phyloP scores from a whole-genome alignment of 2,888 invertebrate genomes.

The Cheilosia impressa region DNA sequence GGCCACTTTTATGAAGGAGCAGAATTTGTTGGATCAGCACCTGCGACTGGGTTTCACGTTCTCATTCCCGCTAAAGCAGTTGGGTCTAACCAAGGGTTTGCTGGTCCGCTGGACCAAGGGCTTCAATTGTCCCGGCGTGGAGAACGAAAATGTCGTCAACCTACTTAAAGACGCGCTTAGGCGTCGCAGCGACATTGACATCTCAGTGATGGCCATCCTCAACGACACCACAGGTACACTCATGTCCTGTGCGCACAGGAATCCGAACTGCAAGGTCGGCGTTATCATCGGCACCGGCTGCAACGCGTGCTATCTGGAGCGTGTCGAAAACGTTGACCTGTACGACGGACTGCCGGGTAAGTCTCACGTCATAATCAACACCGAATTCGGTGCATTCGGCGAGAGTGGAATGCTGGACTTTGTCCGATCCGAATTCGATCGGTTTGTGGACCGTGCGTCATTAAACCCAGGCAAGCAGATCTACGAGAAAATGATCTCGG shows the following conservation, averaged over 20 bases:
- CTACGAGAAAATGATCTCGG: constrained; percentile 98
- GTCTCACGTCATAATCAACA: constrained; percentile 92
- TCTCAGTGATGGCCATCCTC: constrained; percentile 94
- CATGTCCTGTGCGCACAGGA: constrained; percentile 95
- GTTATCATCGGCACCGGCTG: constrained; percentile 92
- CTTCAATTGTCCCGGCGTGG: constrained; percentile 95
- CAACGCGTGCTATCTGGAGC: constrained; percentile 97
- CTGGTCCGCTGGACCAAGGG: constrained; percentile 98
- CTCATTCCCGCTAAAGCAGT: constrained; percentile 95
- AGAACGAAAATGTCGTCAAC: constrained; percentile 94
- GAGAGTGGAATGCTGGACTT: constrained; percentile 94
- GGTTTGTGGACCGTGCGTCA: constrained; percentile 91
- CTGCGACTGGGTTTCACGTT: constrained; percentile 98
- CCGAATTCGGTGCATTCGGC: constrained; percentile 99
- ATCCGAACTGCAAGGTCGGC: constrained; percentile 91
- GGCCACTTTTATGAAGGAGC: constrained; percentile 93
- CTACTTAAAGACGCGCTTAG: constrained; percentile 93
- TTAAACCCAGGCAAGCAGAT: constrained; percentile 93
- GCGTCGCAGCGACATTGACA: constrained; percentile 91
- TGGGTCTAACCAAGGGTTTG: constrained; percentile 92
- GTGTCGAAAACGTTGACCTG: constrained; percentile 90
- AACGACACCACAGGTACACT: constrained; percentile 97
- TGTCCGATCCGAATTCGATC: constrained; percentile 92
- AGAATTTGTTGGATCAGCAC: constrained; percentile 88
- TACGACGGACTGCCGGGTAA: constrained; percentile 88